phyloP scores from a whole-genome alignment of 2,113 vertebrate genomes.

The Buteo buteo region DNA sequence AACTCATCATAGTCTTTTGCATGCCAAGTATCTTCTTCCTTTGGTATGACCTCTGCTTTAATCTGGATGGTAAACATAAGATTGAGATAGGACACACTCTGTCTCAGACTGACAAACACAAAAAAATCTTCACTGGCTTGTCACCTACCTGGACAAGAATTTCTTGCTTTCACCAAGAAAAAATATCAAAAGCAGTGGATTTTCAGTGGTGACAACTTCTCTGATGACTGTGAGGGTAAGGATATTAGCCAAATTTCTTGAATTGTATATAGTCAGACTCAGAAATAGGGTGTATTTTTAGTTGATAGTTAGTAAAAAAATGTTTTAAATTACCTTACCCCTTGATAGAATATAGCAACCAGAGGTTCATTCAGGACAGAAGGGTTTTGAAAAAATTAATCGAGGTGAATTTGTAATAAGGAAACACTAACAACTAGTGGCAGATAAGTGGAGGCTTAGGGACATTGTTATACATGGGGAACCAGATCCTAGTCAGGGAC shows the following conservation, averaged over 20 bases:
- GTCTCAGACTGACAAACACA: background rate
- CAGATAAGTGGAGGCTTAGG: background rate
- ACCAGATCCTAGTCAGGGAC: background rate
- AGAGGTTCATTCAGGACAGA: background rate
- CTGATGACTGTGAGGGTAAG: background rate
- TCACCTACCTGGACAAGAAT: background rate
- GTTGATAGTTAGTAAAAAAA: background rate
- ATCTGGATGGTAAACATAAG: background rate
- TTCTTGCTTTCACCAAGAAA: background rate
- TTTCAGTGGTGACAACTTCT: background rate
- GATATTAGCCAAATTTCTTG: background rate
- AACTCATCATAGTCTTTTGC: background rate
- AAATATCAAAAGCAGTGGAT: background rate
- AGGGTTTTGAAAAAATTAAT: background rate
- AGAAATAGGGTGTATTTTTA: background rate
- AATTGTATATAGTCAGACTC: background rate
- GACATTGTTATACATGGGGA: no score
- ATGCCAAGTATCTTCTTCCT: background rate
- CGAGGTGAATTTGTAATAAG: background rate
- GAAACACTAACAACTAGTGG: background rate
- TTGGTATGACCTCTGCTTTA: background rate
- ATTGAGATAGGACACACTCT: background rate
- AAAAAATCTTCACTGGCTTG: background rate
- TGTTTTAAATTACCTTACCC: background rate
- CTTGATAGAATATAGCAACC: background rate